These are phyloP conservation scores for Megathymus violae DNA, from an alignment of 1,140 invertebrate genomes.

Conservation along the genomic window DNA sequence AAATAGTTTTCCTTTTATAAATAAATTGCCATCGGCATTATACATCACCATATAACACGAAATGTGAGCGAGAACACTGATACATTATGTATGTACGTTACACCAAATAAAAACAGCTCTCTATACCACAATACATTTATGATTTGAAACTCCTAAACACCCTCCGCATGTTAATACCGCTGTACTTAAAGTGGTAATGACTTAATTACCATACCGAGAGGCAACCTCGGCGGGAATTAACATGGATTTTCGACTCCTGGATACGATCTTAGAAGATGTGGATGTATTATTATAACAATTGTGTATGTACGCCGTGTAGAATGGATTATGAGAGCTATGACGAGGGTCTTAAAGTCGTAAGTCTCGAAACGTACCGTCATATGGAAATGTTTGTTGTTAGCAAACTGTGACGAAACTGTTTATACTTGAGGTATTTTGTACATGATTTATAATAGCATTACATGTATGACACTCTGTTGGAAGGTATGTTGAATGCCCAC, in stretches of 20 bases:
- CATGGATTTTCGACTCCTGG: conserved; percentile 42
- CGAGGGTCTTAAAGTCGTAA: conserved; percentile 6
- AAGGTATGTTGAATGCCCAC: too few relatives aligned
- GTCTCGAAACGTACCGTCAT: background rate
- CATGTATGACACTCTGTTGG: too few relatives aligned
- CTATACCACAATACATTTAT: background rate
- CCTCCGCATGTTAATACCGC: conserved; percentile 18
- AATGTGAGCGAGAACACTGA: too few relatives aligned
- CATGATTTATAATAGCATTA: background rate
- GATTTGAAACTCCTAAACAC: background rate
- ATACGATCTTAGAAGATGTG: conserved; percentile 29
- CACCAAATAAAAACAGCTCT: too few relatives aligned
- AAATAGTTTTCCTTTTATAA: too few relatives aligned
- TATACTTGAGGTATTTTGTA: background rate
- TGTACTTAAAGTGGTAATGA: conserved; percentile 42
- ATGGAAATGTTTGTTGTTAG: background rate
- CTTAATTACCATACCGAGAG: conserved; percentile 64
- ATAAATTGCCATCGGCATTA: too few relatives aligned
- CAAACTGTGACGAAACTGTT: background rate
- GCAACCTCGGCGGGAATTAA: conserved; percentile 50
- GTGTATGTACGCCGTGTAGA: background rate
- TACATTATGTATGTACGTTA: too few relatives aligned
- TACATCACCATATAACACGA: too few relatives aligned
- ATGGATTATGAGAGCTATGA: conserved; percentile 5
- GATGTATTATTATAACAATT: background rate